Evolutionary conservation across 92 coral and sea anemone species (phyloP).

Genomic region (Desmophyllum pertusum): DNA sequence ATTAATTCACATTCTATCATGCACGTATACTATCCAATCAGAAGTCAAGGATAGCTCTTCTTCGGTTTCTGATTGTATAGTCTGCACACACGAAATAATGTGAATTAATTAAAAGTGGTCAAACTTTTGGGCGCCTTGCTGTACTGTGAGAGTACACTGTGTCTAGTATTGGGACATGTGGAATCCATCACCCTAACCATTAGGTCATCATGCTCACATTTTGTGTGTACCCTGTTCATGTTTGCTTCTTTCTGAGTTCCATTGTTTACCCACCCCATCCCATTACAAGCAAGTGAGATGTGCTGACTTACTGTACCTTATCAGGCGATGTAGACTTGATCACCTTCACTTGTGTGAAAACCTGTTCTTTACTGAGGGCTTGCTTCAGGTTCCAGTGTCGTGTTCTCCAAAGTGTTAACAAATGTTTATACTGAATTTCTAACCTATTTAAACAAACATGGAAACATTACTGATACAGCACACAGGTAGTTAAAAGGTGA

Average conservation of each 20-base stretch:
- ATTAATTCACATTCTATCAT: no score
- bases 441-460: slow-evolving; percentile 48
- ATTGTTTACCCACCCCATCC: background rate
- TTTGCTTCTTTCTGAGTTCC: background rate
- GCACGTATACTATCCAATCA: no score
- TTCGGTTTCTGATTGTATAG: no score
- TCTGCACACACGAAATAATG: no score
- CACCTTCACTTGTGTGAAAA: slow-evolving; percentile 90
- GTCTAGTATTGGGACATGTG: background rate
- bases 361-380: slow-evolving; percentile 87
- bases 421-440: slow-evolving; percentile 95
- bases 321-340: slow-evolving; percentile 85
- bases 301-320: slow-evolving; percentile 66
- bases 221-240: no score
- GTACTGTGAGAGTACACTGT: background rate
- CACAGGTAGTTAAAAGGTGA: no score
- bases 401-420: slow-evolving; percentile 93
- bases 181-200: background rate
- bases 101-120: no score
- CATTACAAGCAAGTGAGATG: background rate
- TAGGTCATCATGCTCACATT: background rate
- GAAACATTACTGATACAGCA: background rate
- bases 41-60: no score
- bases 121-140: no score
- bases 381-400: slow-evolving; percentile 89